Evolutionary conservation across 64 coral and sea anemone species (phyloP).

Genomic region (Astreopora myriophthalma): DNA sequence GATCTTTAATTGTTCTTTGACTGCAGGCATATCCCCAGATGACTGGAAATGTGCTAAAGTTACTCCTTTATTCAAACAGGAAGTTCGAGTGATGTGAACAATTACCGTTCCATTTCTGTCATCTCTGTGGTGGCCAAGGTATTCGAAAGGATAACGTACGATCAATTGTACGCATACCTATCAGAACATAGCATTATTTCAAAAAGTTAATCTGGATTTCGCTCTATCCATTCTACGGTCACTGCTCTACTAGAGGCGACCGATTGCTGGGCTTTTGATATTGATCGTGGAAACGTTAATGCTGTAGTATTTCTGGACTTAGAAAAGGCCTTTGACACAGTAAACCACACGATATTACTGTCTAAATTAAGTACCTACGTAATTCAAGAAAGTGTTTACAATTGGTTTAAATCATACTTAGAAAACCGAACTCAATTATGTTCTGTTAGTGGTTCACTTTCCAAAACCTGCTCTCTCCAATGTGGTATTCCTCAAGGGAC

Average conservation of each 20-base stretch:
- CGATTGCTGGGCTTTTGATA: conserved; percentile 41
- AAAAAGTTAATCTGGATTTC: conserved; percentile 24
- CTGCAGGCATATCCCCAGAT: too few species aligned
- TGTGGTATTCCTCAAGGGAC: neutral
- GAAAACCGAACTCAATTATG: too few species aligned
- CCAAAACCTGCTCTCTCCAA: too few species aligned
- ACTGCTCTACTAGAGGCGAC: conserved; percentile 35
- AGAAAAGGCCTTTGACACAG: too few species aligned
- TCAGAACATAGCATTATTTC: neutral
- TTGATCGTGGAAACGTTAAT: conserved; percentile 54
- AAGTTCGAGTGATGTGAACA: neutral
- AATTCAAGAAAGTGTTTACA: too few species aligned
- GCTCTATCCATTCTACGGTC: conserved; percentile 21
- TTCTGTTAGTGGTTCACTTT: too few species aligned
- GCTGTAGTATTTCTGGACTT: neutral
- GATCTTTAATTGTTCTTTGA: too few species aligned
- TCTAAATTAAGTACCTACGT: too few species aligned
- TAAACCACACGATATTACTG: too few species aligned
- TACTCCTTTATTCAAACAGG: too few species aligned
- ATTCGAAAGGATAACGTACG: neutral
- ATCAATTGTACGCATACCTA: neutral
- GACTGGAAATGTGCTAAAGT: too few species aligned
- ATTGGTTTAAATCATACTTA: too few species aligned
- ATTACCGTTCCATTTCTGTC: conserved; percentile 4
- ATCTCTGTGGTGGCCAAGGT: conserved; percentile 2